A percentile compares a stretch with the other conserved stretches of the same genome.
phyloP scores from a whole-genome alignment of 2,113 vertebrate species.

The Loxodonta africana region DNA sequence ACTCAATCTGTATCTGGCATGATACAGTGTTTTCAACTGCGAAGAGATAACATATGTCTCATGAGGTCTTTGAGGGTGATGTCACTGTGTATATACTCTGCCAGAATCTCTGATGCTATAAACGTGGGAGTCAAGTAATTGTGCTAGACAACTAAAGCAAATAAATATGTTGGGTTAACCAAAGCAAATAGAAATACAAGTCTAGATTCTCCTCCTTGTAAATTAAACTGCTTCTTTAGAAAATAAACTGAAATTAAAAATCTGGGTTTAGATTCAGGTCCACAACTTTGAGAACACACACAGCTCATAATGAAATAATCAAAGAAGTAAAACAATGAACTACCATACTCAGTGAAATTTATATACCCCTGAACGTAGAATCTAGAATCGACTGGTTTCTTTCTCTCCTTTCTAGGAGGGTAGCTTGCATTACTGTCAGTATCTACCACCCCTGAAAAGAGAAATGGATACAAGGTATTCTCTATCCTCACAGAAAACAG shows the following conservation, averaged over 20 bases:
- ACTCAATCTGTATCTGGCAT: slow-evolving; percentile 34
- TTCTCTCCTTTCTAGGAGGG: not conserved
- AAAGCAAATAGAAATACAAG: not conserved
- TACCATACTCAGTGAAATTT: not conserved
- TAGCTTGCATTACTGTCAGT: not conserved
- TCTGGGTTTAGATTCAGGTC: not conserved
- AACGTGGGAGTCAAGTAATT: not conserved
- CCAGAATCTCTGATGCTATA: slow-evolving; percentile 46
- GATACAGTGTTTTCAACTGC: slow-evolving; percentile 21
- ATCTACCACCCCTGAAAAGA: not conserved
- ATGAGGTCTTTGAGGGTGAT: slow-evolving; percentile 30
- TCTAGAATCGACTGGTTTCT: not conserved
- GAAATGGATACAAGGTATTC: not conserved
- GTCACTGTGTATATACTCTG: not conserved
- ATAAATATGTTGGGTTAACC: not conserved
- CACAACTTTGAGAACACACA: not conserved
- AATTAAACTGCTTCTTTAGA: not conserved
- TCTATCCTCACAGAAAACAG: not conserved
- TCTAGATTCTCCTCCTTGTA: not conserved
- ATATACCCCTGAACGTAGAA: not conserved
- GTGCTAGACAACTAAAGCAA: slow-evolving; percentile 43
- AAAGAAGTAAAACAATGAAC: not conserved
- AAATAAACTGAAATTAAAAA: slow-evolving; percentile 1
- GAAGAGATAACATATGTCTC: slow-evolving; percentile 46
- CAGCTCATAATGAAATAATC: not conserved